Percentiles rank a stretch among this genome's conserved stretches.
These are phyloP conservation scores for Microvelia longipes DNA, from an alignment of 1,140 invertebrate species.

Conservation along the genomic window DNA sequence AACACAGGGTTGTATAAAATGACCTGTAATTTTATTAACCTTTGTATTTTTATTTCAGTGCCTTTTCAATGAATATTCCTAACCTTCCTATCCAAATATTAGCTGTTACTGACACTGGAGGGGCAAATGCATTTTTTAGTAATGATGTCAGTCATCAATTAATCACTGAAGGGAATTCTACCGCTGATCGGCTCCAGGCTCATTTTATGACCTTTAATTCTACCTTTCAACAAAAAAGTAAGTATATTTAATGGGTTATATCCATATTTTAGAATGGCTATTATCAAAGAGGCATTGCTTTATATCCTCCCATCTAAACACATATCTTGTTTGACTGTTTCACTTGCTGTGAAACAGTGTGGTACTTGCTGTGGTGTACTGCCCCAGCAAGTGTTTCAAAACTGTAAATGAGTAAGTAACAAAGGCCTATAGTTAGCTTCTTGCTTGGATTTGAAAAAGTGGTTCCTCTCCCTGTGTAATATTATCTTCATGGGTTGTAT, in stretches of 20 bases:
- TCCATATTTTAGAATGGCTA: not conserved
- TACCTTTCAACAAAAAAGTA: constrained; percentile 68
- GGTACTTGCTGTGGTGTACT: no score
- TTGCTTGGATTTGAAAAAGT: no score
- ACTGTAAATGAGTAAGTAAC: no score
- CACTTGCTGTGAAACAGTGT: no score
- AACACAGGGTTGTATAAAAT: no score
- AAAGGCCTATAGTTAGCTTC: no score
- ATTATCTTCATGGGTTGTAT: no score
- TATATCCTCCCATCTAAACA: no score
- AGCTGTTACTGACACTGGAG: constrained; percentile 75
- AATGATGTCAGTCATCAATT: constrained; percentile 77
- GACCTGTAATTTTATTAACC: no score
- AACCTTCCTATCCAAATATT: constrained; percentile 90
- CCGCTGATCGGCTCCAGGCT: constrained; percentile 79
- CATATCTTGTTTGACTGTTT: no score
- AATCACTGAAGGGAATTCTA: constrained; percentile 80
- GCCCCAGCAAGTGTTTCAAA: no score
- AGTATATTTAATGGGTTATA: constrained; percentile 26
- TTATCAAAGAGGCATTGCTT: not conserved
- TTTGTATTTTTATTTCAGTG: constrained; percentile 38
- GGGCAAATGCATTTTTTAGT: constrained; percentile 74
- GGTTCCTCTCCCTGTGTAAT: no score
- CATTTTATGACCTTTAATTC: constrained; percentile 79
- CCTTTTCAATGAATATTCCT: constrained; percentile 86